Evolutionary conservation across 2,113 vertebrate species (phyloP), one percentile per base, ranked within the genome.

Genomic region (Lepus americanus): DNA sequence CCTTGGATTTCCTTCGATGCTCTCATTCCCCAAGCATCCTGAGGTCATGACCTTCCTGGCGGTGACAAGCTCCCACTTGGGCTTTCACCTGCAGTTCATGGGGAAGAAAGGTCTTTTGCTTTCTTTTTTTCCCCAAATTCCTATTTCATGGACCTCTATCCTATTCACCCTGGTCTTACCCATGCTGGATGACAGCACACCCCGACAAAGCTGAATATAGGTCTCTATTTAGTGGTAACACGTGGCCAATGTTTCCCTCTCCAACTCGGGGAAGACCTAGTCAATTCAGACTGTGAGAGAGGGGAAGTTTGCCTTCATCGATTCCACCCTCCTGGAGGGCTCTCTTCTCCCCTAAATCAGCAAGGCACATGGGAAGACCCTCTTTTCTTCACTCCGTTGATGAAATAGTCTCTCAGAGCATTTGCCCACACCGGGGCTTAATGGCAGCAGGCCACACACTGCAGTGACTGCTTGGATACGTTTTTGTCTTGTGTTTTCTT

Each of bases 261-360:
- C 67, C 70, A 1, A 74, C 59, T 67, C 44, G 29, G 29, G 77
- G 51, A 87, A 64, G 64, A 82, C n/a, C 64, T 87, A 80, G 55
- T 51, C 83, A 90, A 7, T 44, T 44, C 44, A 92, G 72, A n/a
- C 0, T 11, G 33, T 49, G 76, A 20, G 23, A 20, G 23, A 73
- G 33, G n/a, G 9, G 9, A 76, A 67, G 51, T 95, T 86, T 86
- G 29, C 92, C 72, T 90, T 92, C 93, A 80, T 80, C 76, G 66
- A 22, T 49, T 92, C 49, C 69, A 14, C 17, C 29, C 20, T 76
- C 88, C 55, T 51, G 53, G 51, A 74, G 39, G 31, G 59, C 1
- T 73, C 17, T 94, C 39, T 79, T 90, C 31, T 76, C 39, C 7
- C 14, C 39, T 29, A 82, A 64, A 51, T 77, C 77, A 69, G 61